Evolutionary conservation across 2,888 invertebrate species (phyloP).

Genomic region (Lobophora halterata): DNA sequence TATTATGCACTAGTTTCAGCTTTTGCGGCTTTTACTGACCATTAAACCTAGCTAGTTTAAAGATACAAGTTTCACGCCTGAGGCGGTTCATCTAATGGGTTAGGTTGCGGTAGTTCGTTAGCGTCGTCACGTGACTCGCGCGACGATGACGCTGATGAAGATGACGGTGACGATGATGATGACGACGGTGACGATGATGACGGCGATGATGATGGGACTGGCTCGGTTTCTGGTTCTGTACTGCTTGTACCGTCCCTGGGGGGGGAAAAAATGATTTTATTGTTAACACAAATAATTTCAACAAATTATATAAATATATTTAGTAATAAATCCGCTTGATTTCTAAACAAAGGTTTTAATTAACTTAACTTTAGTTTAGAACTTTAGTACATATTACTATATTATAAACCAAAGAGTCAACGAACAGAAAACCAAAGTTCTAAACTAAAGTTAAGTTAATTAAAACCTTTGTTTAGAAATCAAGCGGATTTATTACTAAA

Average conservation of each 20-base stretch:
- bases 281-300: neutral
- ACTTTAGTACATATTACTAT: too few species aligned
- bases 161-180: slow-evolving; percentile 39
- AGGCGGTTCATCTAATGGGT: slow-evolving; percentile 71
- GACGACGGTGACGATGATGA: slow-evolving; percentile 33
- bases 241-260: slow-evolving; percentile 19
- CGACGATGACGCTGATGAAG: slow-evolving; percentile 43
- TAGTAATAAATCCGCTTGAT: too few species aligned
- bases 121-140: slow-evolving; percentile 30
- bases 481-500: too few species aligned
- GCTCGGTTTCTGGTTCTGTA: slow-evolving; percentile 15
- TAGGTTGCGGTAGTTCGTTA: slow-evolving; percentile 64
- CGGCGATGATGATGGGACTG: slow-evolving; percentile 15
- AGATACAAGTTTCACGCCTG: slow-evolving; percentile 58
- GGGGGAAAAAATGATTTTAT: neutral
- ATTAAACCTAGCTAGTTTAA: neutral
- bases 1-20: neutral
- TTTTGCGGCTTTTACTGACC: neutral
- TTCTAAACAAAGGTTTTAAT: too few species aligned
- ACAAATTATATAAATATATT: neutral
- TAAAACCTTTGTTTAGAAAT: too few species aligned
- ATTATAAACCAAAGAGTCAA: too few species aligned
- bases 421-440: too few species aligned
- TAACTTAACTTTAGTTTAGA: too few species aligned
- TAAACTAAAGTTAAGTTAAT: too few species aligned